Evolutionary conservation across 2,797 vertebrate species (phyloP).

Genomic region (Gymnodraco acuticeps): DNA sequence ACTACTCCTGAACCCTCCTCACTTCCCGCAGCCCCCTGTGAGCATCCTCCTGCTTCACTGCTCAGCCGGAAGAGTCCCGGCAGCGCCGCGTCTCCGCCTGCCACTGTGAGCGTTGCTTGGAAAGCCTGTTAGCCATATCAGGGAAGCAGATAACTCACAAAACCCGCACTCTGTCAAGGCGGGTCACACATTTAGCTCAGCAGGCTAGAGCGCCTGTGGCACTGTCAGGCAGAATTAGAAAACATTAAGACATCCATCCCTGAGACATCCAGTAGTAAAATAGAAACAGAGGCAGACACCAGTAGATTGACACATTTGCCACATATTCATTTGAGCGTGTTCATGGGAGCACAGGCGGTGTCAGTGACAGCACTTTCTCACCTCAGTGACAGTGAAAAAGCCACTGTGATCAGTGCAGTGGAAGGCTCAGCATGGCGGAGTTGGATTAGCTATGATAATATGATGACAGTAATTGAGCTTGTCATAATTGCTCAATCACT

Average conservation of each 20-base stretch:
- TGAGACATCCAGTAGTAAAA: conserved; percentile 70
- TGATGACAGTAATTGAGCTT: conserved; percentile 88
- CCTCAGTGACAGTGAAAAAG: conserved; percentile 80
- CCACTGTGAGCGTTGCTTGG: conserved; percentile 49
- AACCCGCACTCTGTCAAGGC: conserved; percentile 77
- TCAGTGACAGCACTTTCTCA: conserved; percentile 79
- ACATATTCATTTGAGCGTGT: conserved; percentile 79
- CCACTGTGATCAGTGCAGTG: conserved; percentile 73
- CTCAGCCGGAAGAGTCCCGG: conserved; percentile 37
- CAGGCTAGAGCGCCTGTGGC: conserved; percentile 74
- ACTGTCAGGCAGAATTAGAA: conserved; percentile 85
- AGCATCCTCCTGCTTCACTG: conserved; percentile 39
- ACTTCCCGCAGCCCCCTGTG: conserved; percentile 19
- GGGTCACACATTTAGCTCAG: conserved; percentile 76
- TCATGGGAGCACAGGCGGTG: conserved; percentile 70
- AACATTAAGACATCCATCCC: conserved; percentile 85
- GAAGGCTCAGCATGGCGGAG: conserved; percentile 73
- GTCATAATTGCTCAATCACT: conserved; percentile 87
- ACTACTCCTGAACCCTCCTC: conserved; percentile 23
- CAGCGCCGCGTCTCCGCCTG: conserved; percentile 42
- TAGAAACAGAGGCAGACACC: conserved; percentile 66
- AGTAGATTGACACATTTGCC: conserved; percentile 79
- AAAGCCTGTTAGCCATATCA: conserved; percentile 68
- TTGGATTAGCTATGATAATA: conserved; percentile 87
- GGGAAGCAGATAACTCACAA: conserved; percentile 68